phyloP scores from a whole-genome alignment of 2,888 invertebrate genomes.

The Eurytoma adleriae region DNA sequence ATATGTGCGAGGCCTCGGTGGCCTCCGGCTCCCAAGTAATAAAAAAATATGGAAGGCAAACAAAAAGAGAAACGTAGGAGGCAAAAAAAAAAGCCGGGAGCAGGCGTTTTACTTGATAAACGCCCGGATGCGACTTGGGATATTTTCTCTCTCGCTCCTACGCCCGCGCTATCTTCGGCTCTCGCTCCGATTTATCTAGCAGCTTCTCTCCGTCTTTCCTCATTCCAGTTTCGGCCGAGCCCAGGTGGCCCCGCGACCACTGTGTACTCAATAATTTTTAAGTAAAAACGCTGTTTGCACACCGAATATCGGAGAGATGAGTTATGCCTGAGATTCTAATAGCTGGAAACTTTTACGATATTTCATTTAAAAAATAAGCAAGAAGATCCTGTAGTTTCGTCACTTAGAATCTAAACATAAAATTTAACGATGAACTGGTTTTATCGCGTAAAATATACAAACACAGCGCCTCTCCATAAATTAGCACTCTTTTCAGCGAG shows the following conservation, averaged over 20 bases:
- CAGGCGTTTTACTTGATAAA: constrained; percentile 45
- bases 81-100: constrained; percentile 13
- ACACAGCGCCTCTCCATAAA: not conserved
- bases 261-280: constrained; percentile 40
- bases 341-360: constrained; percentile 7
- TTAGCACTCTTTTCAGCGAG: not conserved
- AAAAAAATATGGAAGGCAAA: constrained; percentile 58
- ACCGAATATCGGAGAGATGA: constrained; percentile 29
- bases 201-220: not conserved
- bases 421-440: not conserved
- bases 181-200: constrained; percentile 33
- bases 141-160: constrained; percentile 28
- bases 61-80: not conserved
- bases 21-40: not conserved
- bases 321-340: constrained; percentile 30
- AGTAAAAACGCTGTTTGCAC: constrained; percentile 47
- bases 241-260: constrained; percentile 4
- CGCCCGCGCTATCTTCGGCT: not conserved
- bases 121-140: constrained; percentile 53
- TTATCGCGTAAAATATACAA: constrained; percentile 5
- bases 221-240: not conserved
- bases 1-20: constrained; percentile 28
- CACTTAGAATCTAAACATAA: not conserved
- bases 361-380: not conserved
- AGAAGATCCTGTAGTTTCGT: not conserved